Evolutionary conservation across 53 echinoderm and acorn worm genomes (phyloP), one percentile per base, ranked within the genome.

Genomic region (Hippasteria phrygiana): DNA sequence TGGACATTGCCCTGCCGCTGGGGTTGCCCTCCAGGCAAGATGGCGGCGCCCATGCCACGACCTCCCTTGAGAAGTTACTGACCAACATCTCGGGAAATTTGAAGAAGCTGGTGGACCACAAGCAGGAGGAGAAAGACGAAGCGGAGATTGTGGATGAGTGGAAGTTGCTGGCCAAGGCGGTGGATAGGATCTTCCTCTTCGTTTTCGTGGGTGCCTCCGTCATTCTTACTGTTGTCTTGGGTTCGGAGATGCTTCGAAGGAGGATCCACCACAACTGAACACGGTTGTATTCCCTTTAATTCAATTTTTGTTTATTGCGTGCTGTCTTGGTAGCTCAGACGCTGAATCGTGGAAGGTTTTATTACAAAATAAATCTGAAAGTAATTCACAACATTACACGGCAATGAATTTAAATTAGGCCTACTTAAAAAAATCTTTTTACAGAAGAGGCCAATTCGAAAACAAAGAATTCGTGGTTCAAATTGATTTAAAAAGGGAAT

Each of bases 121-220:
- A 88, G 75, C 87, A 89, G 65, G 90, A 87, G 47, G 80, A 81
- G 1, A 89, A 94, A 5, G 90, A 94, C 17, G 90, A 87, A 12
- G 87, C 63, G 37, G 82, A 43, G 20, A 75, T 92, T 39, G 41
- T 47, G 18, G 74, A 88, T 20, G 94, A 94, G 56, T 94, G 94
- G 94, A 94, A 94, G 90, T 48, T 87, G 62, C 73, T 94, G 32
- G 94, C 94, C 2, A 78, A 79, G 20, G 82, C 89, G 9, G 89
- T 92, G 67, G 92, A 94, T 43, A 77, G 92, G 16, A 74, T 94
- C 71, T 89, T 84, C 75, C 78, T 94, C 16, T 35, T 88, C 16
- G 59, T 84, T n/a, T 93, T 93, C 71, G 50, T 88, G 13, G 1
- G 47, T 0, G 64, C 88, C 8, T 88, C 93, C 10, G 0, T 91